A percentile compares a stretch with the other conserved stretches of the same genome.
phyloP scores from a whole-genome alignment of 2,797 vertebrate species.

The Ctenopoma kingsleyae region DNA sequence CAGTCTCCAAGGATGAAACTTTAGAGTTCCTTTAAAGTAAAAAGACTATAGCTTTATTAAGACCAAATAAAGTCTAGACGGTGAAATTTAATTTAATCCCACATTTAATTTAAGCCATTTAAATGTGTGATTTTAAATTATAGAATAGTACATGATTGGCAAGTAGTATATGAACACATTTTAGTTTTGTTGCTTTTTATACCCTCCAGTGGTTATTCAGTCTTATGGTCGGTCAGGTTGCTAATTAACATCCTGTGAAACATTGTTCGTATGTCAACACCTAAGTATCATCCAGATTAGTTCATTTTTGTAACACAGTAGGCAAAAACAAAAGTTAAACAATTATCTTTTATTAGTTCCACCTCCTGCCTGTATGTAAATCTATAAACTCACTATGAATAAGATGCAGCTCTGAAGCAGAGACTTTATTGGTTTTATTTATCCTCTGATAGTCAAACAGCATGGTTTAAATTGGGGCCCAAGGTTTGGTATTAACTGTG shows the following conservation, averaged over 20 bases:
- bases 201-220: no score
- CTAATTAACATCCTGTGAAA: conserved; percentile 1
- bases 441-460: no score
- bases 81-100: neutral
- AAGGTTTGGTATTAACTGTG: no score
- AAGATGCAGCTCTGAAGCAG: no score
- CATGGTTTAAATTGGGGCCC: no score
- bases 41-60: conserved; percentile 39
- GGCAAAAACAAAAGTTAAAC: no score
- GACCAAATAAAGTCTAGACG: conserved; percentile 17
- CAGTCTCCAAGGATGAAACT: conserved; percentile 48
- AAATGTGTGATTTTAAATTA: conserved; percentile 21
- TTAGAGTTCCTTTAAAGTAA: conserved; percentile 50
- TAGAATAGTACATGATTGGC: neutral
- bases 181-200: neutral
- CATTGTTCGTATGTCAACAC: neutral
- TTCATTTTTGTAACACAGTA: no score
- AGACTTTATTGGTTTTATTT: no score
- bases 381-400: no score
- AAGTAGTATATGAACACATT: conserved; percentile 4
- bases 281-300: no score
- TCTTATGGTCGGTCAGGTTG: conserved; percentile 1
- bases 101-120: conserved; percentile 14
- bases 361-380: no score
- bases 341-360: no score